Conservation (phyloP, 1,140 invertebrate genomes). For the Macrotrachela quadricornifera region DNA sequence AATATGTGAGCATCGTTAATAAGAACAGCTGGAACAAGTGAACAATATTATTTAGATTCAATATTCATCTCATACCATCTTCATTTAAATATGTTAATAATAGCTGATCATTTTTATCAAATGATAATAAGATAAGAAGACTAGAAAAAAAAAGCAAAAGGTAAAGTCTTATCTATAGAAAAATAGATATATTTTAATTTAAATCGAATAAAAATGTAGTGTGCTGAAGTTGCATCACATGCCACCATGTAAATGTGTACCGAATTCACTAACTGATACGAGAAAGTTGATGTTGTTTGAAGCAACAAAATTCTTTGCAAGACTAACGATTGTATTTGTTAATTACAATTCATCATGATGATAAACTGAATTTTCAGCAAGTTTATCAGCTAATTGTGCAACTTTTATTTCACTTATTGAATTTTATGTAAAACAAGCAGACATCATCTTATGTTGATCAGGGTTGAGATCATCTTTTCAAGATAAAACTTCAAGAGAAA, state of each 20-base stretch:
- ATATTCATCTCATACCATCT: slow-evolving; percentile 71
- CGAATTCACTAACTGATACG: slow-evolving; percentile 86
- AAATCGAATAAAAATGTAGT: slow-evolving; percentile 89
- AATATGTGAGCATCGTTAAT: slow-evolving; percentile 94
- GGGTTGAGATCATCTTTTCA: slow-evolving; percentile 84
- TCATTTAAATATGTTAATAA: slow-evolving; percentile 68
- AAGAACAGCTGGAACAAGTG: slow-evolving; percentile 84
- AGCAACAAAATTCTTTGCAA: slow-evolving; percentile 94
- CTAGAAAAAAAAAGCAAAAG: too few relatives aligned
- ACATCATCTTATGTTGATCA: slow-evolving; percentile 79
- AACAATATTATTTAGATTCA: slow-evolving; percentile 67
- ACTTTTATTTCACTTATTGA: slow-evolving; percentile 92
- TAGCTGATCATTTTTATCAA: slow-evolving; percentile 68
- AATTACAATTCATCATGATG: slow-evolving; percentile 90
- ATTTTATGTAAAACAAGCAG: slow-evolving; percentile 85
- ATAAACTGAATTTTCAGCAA: slow-evolving; percentile 88
- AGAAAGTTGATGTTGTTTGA: slow-evolving; percentile 94
- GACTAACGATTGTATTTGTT: slow-evolving; percentile 81
- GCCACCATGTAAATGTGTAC: slow-evolving; percentile 58
- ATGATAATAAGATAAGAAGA: slow-evolving; percentile 59
- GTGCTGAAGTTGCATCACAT: slow-evolving; percentile 88
- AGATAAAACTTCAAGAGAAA: too few relatives aligned
- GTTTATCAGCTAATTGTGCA: slow-evolving; percentile 84
- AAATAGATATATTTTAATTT: too few relatives aligned
- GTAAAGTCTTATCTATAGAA: too few relatives aligned